Evolutionary conservation across 2,888 invertebrate genomes (phyloP).

Genomic region (Himalopsyche japonica): DNA sequence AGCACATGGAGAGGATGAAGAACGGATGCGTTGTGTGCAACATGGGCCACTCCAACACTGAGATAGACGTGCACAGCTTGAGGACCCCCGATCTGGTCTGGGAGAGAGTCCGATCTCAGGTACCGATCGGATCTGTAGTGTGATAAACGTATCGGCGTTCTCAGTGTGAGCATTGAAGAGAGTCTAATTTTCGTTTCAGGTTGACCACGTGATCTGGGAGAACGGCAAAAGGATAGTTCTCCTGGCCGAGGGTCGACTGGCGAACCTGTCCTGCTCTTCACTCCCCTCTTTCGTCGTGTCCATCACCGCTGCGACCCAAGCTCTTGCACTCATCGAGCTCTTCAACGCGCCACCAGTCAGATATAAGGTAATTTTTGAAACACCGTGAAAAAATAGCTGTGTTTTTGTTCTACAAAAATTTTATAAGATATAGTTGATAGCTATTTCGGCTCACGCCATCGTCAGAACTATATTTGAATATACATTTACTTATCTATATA

Average conservation of each 20-base stretch:
- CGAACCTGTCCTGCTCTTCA: conserved; percentile 95
- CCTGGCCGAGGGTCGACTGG: conserved; percentile 91
- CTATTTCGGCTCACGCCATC: too few relatives aligned
- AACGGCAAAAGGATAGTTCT: conserved; percentile 93
- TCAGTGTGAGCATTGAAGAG: not conserved
- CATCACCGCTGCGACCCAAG: conserved; percentile 96
- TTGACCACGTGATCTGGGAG: conserved; percentile 98
- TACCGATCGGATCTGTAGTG: conserved; percentile 32
- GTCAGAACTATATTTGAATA: too few relatives aligned
- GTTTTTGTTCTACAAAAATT: too few relatives aligned
- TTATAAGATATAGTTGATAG: too few relatives aligned
- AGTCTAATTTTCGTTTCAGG: conserved; percentile 50
- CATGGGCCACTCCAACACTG: conserved; percentile 97
- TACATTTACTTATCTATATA: too few relatives aligned
- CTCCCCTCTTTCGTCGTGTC: conserved; percentile 98
- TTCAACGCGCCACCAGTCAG: conserved; percentile 94
- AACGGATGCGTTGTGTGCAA: conserved; percentile 94
- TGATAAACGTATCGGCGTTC: not conserved
- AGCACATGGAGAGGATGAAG: conserved; percentile 96
- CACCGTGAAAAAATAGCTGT: too few relatives aligned
- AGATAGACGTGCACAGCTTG: conserved; percentile 91
- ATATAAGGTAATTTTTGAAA: conserved; percentile 68
- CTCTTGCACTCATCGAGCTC: conserved; percentile 93
- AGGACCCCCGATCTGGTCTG: conserved; percentile 93
- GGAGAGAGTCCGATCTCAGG: conserved; percentile 95